phyloP scores from a whole-genome alignment of 1,140 invertebrate genomes.

The Meloidogyne floridensis region DNA sequence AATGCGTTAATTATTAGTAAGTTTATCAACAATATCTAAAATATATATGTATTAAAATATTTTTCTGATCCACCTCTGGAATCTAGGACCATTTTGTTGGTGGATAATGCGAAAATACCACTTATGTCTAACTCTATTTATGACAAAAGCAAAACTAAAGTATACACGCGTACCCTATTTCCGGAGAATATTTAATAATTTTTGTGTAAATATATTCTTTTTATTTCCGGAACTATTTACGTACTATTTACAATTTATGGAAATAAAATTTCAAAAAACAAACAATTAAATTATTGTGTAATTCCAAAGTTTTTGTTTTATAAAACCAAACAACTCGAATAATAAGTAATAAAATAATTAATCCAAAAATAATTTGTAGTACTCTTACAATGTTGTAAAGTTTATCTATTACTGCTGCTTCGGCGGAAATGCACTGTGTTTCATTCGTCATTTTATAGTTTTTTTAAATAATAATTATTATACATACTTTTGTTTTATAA shows the following conservation, averaged over 20 bases:
- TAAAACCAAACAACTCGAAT: conserved; percentile 13
- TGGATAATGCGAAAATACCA: too few species aligned
- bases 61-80: not conserved
- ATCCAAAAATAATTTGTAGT: conserved; percentile 10
- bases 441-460: not conserved
- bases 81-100: too few species aligned
- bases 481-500: too few species aligned
- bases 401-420: conserved; percentile 1
- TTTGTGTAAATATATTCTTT: too few species aligned
- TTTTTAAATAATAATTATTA: not conserved
- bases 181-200: too few species aligned
- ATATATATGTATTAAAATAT: not conserved
- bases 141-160: too few species aligned
- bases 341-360: conserved; percentile 6
- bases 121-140: too few species aligned
- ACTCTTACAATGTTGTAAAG: conserved; percentile 17
- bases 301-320: conserved; percentile 11
- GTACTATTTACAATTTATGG: too few species aligned
- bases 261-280: not conserved
- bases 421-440: conserved; percentile 7
- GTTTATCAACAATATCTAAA: conserved; percentile 14
- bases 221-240: too few species aligned
- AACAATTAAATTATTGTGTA: conserved; percentile 22
- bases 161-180: too few species aligned
- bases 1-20: conserved; percentile 14